Base-by-base conservation (phyloP, 1,140 invertebrate genomes). In the Drosophila sp. region DNA sequence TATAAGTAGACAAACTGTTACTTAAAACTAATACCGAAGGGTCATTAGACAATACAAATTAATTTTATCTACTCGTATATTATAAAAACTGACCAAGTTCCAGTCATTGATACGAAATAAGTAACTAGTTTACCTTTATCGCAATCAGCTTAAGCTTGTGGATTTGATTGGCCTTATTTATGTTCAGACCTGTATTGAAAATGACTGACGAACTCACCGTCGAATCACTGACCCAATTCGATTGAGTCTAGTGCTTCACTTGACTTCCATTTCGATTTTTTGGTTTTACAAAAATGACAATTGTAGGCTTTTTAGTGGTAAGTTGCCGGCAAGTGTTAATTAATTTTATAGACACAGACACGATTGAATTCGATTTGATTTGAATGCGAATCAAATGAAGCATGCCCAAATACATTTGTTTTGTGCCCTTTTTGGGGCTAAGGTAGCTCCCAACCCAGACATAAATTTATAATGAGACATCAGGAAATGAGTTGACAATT, bases 141-240 rank as follows among this genome's bases (percentile, higher is more conserved):
- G 75, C 48, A 32, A 13, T 36, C 53, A 40, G n/a, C 62, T 43
- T 76, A 32, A 46, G 71, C 40, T 65, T 27, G 38, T 51, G 51
- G 54, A 54, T 57, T 64, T 71, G 61, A 43, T 58, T 46, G 51
- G 66, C 41, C 43, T 59, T 58, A 51, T 46, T 21, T 70, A 66
- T 14, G 36, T 34, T 6, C n/a, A 38, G 36, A 46, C 72, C 58
- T 63, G 50, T 34, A 51, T n/a, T 14, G 46, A 29, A 7, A 32
- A 25, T 32, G 25, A 54, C 59, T 32, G 29, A 38, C 29, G 34
- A 43, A 63, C 58, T 61, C 72, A 65, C 69, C 63, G 54, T 62
- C 70, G 36, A 79, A 72, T 78, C 78, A 87, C 46, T 84, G 78
- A 84, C 81, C 81, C 82, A 84, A 72, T 84, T 84, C 74, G 70